Evolutionary conservation across 2,888 invertebrate genomes (phyloP).

Genomic region (Tromatobia lineatoria): DNA sequence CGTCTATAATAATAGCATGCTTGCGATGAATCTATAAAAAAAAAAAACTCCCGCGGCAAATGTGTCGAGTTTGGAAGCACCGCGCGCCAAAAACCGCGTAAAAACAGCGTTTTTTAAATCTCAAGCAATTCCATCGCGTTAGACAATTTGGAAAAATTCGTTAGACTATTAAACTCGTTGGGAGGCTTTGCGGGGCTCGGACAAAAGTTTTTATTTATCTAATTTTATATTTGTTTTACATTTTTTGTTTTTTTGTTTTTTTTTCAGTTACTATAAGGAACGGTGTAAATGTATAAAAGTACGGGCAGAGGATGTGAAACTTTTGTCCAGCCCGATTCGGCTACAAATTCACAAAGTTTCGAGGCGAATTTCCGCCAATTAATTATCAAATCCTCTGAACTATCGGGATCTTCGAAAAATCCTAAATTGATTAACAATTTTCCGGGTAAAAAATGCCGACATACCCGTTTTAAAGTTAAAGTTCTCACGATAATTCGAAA

Average conservation of each 20-base stretch:
- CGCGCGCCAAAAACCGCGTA: constrained; percentile 15
- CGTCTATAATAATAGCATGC: constrained; percentile 75
- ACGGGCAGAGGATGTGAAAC: constrained; percentile 73
- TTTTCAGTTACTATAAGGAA: constrained; percentile 72
- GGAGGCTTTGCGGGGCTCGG: constrained; percentile 67
- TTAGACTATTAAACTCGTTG: background rate
- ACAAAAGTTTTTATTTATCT: constrained; percentile 75
- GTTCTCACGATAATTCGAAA: background rate
- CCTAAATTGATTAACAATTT: constrained; percentile 8
- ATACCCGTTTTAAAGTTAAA: constrained; percentile 5
- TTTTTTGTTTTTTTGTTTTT: constrained; percentile 31
- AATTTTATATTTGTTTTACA: constrained; percentile 13
- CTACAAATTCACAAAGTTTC: constrained; percentile 1
- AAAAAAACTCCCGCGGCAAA: constrained; percentile 75
- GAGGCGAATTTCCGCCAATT: constrained; percentile 17
- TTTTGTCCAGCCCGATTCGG: constrained; percentile 75
- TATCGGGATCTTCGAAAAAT: constrained; percentile 7
- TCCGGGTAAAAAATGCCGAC: background rate
- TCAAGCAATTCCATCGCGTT: constrained; percentile 37
- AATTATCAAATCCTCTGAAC: constrained; percentile 9
- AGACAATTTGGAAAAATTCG: constrained; percentile 35
- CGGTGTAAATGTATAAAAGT: constrained; percentile 83
- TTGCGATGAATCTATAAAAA: constrained; percentile 65
- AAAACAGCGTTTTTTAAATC: background rate
- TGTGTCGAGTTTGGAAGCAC: constrained; percentile 60